A percentile compares a stretch with the other conserved stretches of the same genome.
Evolutionary conservation across 2,797 vertebrate species (phyloP).

Genomic region (Brachyrhaphis roseni): DNA sequence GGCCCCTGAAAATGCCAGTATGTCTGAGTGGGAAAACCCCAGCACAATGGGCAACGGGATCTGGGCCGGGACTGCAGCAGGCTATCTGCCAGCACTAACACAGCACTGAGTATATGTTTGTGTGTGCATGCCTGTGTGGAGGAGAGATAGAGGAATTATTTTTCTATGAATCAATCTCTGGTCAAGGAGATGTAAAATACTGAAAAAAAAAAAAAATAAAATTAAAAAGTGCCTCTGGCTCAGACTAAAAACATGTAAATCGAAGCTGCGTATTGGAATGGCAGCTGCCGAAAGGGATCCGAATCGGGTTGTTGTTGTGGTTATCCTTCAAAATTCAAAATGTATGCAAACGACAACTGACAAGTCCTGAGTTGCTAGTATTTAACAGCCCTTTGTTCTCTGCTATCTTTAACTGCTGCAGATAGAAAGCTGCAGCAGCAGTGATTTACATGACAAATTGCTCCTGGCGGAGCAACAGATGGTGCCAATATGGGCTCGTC

Average conservation of each 20-base stretch:
- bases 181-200: background rate
- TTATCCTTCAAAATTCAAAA: background rate
- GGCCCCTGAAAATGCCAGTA: slow-evolving; percentile 62
- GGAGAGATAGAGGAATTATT: slow-evolving; percentile 18
- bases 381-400: background rate
- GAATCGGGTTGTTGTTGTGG: slow-evolving; percentile 1
- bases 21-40: slow-evolving; percentile 75
- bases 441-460: slow-evolving; percentile 34
- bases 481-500: slow-evolving; percentile 66
- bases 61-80: slow-evolving; percentile 54
- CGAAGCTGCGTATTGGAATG: background rate
- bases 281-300: background rate
- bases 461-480: slow-evolving; percentile 51
- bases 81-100: slow-evolving; percentile 61
- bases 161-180: slow-evolving; percentile 20
- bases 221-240: background rate
- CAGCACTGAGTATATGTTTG: slow-evolving; percentile 29
- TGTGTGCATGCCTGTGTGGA: slow-evolving; percentile 16
- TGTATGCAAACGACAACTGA: slow-evolving; percentile 18
- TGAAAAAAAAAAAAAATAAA: background rate
- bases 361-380: background rate
- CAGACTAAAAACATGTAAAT: background rate
- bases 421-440: slow-evolving; percentile 1
- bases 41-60: slow-evolving; percentile 71
- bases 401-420: slow-evolving; percentile 4